Evolutionary conservation across 2,113 vertebrate genomes (phyloP).

Genomic region (Xenus cinereus): DNA sequence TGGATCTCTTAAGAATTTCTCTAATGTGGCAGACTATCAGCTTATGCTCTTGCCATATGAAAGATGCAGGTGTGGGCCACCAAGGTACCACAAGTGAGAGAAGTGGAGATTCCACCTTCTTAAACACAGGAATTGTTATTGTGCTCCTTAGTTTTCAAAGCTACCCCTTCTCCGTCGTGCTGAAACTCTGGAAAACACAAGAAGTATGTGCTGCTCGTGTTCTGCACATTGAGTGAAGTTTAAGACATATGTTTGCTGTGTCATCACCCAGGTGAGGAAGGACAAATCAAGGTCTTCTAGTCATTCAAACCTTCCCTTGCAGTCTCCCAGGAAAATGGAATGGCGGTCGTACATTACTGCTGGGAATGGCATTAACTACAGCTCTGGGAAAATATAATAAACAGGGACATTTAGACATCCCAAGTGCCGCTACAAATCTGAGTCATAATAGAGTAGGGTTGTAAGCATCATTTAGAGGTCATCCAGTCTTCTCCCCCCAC

Average conservation of each 20-base stretch:
- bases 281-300: background rate
- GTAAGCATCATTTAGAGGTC: background rate
- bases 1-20: background rate
- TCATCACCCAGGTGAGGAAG: background rate
- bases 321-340: background rate
- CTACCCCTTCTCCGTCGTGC: accelerated
- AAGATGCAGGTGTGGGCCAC: background rate
- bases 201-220: background rate
- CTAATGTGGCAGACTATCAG: background rate
- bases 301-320: background rate
- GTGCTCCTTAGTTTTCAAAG: background rate
- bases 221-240: background rate
- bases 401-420: background rate
- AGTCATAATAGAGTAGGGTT: background rate
- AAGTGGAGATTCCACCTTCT: background rate
- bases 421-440: background rate
- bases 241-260: background rate
- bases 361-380: background rate
- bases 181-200: background rate
- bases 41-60: background rate
- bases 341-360: background rate
- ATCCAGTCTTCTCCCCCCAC: background rate
- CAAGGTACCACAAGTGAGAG: background rate
- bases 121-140: background rate
- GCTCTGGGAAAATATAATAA: background rate